Base-by-base conservation (phyloP, 2,113 vertebrate species). In the Hepsetus odoe region DNA sequence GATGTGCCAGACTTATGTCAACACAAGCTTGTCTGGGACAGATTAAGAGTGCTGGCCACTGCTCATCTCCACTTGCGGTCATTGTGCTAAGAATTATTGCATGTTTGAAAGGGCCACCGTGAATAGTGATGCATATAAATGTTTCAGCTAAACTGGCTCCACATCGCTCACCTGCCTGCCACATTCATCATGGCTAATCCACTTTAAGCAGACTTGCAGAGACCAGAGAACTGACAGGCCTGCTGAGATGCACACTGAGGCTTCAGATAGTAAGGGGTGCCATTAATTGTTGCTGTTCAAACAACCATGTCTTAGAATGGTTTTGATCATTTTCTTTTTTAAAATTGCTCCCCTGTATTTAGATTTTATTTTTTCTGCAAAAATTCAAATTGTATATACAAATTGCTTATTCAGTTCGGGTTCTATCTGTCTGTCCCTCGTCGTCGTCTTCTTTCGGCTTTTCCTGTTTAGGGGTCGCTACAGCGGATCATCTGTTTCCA, bases 181-280 rank as follows among this genome's bases (percentile, higher is more conserved):
- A 84, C 84, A 87, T 89, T 84, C 84, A 88, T 91, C 87, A 89
- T 6, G 46, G 70, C 72, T 87, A 91, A 89, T 85, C 82, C 82
- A 87, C 86, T 90, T 88, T 85, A 80, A 82, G 81, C 76, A 81
- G 85, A 82, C 85, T 56, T 82, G 74, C 80, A 62, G 74, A 72
- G 24, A 59, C 77, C 40, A 74, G 77, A 59, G 79, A 70, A 80
- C 78, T 64, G 72, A 87, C 85, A 84, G 88, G 76, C 77, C 59
- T 69, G 76, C 40, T 61, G 56, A 7, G 76, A 78, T 33, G 42
- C 67, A 71, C 76, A 44, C 30, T n/a, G 56, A 55, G 16, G 53
- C 35, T 68, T 11, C 62, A 69, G 51, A 77, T 49, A 68, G 49
- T 62, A 49, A 5, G 18, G 9, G 53, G 56, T 30, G 56, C 26